phyloP scores from a whole-genome alignment of 2,888 invertebrate genomes.

The Apamea anceps region DNA sequence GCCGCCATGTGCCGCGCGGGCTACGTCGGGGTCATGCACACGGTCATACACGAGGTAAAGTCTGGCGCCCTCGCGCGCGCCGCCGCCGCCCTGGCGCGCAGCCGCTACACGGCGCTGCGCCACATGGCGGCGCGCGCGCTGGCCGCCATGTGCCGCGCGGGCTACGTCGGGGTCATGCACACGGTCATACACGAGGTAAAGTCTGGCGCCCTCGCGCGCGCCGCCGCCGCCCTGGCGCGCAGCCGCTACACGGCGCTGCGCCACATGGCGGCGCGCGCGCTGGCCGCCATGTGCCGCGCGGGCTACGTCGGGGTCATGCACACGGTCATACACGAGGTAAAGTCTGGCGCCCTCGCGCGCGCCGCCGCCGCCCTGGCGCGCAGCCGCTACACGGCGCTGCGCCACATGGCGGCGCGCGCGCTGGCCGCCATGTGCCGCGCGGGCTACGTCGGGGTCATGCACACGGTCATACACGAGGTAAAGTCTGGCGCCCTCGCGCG shows the following conservation, averaged over 20 bases:
- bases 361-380: constrained; percentile 69
- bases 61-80: too few species aligned
- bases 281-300: constrained; percentile 94
- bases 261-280: constrained; percentile 96
- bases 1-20: constrained; percentile 93
- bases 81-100: constrained; percentile 44
- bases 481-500: constrained; percentile 83
- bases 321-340: constrained; percentile 87
- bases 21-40: constrained; percentile 93
- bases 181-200: constrained; percentile 85
- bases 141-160: constrained; percentile 93
- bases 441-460: constrained; percentile 93
- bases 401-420: constrained; percentile 97
- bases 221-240: constrained; percentile 44
- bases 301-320: constrained; percentile 94
- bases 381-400: constrained; percentile 79
- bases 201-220: too few species aligned
- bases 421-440: constrained; percentile 94
- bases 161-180: constrained; percentile 93
- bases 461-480: constrained; percentile 88
- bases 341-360: constrained; percentile 83
- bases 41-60: constrained; percentile 84
- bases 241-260: constrained; percentile 86
- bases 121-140: constrained; percentile 97
- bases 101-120: constrained; percentile 86